These are phyloP conservation scores for Catostylus mosaicus DNA, from an alignment of 30 jellyfish, hydroid and myxozoan species.

Conservation along the genomic window DNA sequence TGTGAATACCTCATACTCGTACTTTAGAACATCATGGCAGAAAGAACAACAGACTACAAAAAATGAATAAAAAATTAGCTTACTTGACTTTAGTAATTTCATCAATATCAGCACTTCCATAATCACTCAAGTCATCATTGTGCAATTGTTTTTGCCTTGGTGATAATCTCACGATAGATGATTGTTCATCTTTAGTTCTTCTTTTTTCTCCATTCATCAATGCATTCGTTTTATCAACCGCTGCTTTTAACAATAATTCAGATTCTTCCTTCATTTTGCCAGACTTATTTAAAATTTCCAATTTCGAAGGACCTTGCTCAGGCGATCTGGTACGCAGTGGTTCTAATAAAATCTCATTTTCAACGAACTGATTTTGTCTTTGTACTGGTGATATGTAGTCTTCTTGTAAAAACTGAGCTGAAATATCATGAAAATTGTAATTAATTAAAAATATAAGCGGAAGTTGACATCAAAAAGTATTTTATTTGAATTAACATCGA, in stretches of 20 bases:
- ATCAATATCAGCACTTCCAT: slow-evolving; percentile 54
- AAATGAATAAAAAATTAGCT: background rate
- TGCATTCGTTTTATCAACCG: slow-evolving; percentile 53
- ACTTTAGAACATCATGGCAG: background rate
- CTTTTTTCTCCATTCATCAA: slow-evolving; percentile 40
- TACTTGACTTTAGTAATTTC: slow-evolving; percentile 38
- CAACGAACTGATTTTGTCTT: background rate
- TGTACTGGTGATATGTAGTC: slow-evolving; percentile 9
- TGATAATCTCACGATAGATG: background rate
- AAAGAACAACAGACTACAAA: background rate
- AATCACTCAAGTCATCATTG: slow-evolving; percentile 43
- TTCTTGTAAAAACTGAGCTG: slow-evolving; percentile 13
- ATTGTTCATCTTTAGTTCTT: background rate
- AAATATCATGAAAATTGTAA: too few relatives aligned
- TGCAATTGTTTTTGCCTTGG: slow-evolving; percentile 20
- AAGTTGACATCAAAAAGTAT: background rate
- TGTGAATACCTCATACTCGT: too few relatives aligned
- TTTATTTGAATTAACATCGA: background rate
- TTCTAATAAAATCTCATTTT: slow-evolving; percentile 14
- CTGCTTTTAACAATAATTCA: slow-evolving; percentile 40
- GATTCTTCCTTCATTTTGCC: slow-evolving; percentile 63
- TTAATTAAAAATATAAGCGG: too few relatives aligned
- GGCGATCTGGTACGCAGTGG: slow-evolving; percentile 11
- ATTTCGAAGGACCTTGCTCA: background rate
- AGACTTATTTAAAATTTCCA: slow-evolving; percentile 11